Percentiles rank a stretch among this genome's conserved stretches.
Conservation (phyloP, 2,888 invertebrate species). For the Drosophila greeni region DNA sequence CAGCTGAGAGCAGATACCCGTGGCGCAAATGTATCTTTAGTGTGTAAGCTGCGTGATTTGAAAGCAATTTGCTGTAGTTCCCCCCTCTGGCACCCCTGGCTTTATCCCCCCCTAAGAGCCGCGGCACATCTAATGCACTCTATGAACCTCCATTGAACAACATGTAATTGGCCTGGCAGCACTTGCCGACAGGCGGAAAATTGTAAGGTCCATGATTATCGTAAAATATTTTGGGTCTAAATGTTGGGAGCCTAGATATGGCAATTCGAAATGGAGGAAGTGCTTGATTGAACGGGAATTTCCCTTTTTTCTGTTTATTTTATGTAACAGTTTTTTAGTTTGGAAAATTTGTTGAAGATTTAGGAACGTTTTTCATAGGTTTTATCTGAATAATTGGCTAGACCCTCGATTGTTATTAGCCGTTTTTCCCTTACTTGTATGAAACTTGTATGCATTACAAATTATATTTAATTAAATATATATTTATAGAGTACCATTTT, state of each 20-base stretch:
- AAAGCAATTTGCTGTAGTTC: slow-evolving; percentile 67
- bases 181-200: slow-evolving; percentile 39
- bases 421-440: no score
- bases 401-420: no score
- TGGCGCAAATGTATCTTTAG: slow-evolving; percentile 22
- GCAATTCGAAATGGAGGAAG: not conserved
- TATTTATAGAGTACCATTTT: no score
- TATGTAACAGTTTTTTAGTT: not conserved
- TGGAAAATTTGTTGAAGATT: not conserved
- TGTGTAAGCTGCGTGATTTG: slow-evolving; percentile 48
- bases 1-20: slow-evolving; percentile 28
- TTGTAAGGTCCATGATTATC: slow-evolving; percentile 37
- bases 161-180: slow-evolving; percentile 48
- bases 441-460: no score
- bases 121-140: slow-evolving; percentile 13
- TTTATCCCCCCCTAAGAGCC: not conserved
- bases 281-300: not conserved
- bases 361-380: not conserved
- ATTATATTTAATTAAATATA: no score
- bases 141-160: slow-evolving; percentile 9
- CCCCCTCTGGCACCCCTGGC: slow-evolving; percentile 17
- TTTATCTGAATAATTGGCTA: not conserved
- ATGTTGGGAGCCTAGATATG: not conserved
- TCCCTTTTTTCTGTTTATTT: not conserved
- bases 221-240: slow-evolving; percentile 22